These are phyloP conservation scores for Varroa destructor DNA, from an alignment of 1,140 invertebrate species.

Conservation along the genomic window DNA sequence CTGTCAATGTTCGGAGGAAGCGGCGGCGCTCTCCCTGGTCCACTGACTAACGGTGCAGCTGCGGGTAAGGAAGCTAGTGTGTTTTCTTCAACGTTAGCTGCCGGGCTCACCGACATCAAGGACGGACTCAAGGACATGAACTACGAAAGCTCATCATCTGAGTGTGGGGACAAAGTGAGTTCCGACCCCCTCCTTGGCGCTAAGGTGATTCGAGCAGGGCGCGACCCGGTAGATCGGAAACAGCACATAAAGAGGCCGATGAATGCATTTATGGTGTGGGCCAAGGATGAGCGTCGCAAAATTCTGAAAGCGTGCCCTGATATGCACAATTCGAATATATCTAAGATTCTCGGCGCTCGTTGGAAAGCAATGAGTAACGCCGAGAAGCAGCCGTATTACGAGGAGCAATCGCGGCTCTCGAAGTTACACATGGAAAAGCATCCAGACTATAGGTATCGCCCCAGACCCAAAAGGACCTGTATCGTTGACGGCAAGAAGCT, in stretches of 20 bases:
- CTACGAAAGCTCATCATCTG: conserved; percentile 23
- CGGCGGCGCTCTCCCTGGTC: conserved; percentile 7
- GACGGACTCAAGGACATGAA: conserved; percentile 26
- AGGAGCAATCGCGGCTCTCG: conserved; percentile 50
- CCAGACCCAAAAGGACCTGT: conserved; percentile 49
- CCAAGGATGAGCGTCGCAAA: conserved; percentile 90
- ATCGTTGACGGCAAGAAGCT: conserved; percentile 51
- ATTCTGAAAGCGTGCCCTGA: conserved; percentile 97
- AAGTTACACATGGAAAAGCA: conserved; percentile 52
- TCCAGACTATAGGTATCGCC: conserved; percentile 47
- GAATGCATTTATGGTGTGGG: conserved; percentile 99
- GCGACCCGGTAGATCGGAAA: conserved; percentile 52
- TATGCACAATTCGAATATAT: conserved; percentile 99
- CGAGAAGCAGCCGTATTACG: conserved; percentile 51
- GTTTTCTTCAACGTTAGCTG: neutral
- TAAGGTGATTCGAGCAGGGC: conserved; percentile 13
- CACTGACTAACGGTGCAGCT: neutral
- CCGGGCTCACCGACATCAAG: conserved; percentile 16
- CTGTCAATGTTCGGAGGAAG: conserved; percentile 17
- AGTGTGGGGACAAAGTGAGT: conserved; percentile 17
- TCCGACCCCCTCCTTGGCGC: conserved; percentile 24
- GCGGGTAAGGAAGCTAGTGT: neutral
- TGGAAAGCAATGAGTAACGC: conserved; percentile 50
- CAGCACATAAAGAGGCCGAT: conserved; percentile 98
- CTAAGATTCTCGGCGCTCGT: conserved; percentile 73